A percentile compares a stretch with the other conserved stretches of the same genome.
Conservation (phyloP, 2,797 vertebrate species). For the Phataginus tetradactyla region DNA sequence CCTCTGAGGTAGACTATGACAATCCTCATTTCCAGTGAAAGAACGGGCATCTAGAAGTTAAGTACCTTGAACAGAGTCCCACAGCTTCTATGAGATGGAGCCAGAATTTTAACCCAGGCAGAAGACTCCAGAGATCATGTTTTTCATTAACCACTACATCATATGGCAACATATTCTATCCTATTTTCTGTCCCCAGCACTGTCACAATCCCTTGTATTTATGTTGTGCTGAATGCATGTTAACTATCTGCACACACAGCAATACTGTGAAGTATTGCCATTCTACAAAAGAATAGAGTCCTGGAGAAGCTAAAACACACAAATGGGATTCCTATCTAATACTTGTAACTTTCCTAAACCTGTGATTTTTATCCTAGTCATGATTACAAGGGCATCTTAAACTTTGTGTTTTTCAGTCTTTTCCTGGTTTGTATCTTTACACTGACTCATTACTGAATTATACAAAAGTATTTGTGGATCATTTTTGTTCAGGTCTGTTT, state of each 20-base stretch:
- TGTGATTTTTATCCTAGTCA: background rate
- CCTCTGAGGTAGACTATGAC: background rate
- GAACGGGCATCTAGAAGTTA: background rate
- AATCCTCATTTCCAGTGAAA: background rate
- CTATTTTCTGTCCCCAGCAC: background rate
- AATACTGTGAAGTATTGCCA: background rate
- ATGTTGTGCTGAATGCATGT: background rate
- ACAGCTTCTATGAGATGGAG: background rate
- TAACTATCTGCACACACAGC: background rate
- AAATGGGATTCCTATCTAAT: background rate
- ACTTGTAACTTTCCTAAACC: background rate
- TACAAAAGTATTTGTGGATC: background rate
- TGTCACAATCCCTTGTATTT: background rate
- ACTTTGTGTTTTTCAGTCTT: background rate
- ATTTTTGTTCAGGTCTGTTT: background rate
- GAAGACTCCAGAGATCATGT: background rate
- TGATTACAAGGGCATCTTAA: background rate
- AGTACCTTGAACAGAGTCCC: background rate
- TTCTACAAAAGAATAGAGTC: slow-evolving; percentile 5
- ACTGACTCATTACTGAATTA: background rate
- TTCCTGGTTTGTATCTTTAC: background rate
- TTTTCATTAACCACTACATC: slow-evolving; percentile 2
- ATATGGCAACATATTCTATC: background rate
- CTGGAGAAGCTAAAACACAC: background rate
- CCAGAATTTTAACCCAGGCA: background rate